Evolutionary conservation across 1,140 invertebrate species (phyloP), one percentile per base, ranked within the genome.

Genomic region (Drosophila funebris): DNA sequence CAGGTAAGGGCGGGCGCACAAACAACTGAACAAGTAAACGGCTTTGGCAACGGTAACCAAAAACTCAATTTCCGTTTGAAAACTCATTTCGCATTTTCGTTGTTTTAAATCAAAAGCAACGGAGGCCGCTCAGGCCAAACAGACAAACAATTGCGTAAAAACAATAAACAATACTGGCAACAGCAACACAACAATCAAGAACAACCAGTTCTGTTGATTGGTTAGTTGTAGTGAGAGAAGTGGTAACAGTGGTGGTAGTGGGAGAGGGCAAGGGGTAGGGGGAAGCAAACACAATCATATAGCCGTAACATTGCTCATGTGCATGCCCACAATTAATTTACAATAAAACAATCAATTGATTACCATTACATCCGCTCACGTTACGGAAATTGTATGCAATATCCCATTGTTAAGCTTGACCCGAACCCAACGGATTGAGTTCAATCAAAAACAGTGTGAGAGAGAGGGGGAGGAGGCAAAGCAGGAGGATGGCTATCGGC

Each of bases 341-440:
- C 83, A 88, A 88, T 88, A 88, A 88, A 83, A 88, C 83, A 88
- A 88, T 88, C 83, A 88, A 89, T 89, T 88, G 83, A 88, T 88
- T 88, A 89, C 79, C 76, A 83, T 79, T 89, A 73, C 69, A 79
- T 88, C 83, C 83, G 83, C 73, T 60, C 79, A 79, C 79, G 78
- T 60, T 74, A 61, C 84, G 83, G 83, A 87, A 88, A 87, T 87
- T 87, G 83, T 70, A 64, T 76, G 73, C 84, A 76, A 88, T 88
- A 83, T 88, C 69, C 84, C 73, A 73, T 89, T 88, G 79, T 88
- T 76, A 80, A 77, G 71, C 66, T 58, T 60, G 44, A 39, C 58
- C 78, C n/a, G 66, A 72, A 39, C 62, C 74, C 61, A 13, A 14
- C 37, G 7, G 18, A 57, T 1, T 33, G 16, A 16, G 22, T n/a